These are phyloP conservation scores for Tragelaphus eurycerus DNA, from an alignment of 2,797 vertebrate genomes.

Conservation along the genomic window DNA sequence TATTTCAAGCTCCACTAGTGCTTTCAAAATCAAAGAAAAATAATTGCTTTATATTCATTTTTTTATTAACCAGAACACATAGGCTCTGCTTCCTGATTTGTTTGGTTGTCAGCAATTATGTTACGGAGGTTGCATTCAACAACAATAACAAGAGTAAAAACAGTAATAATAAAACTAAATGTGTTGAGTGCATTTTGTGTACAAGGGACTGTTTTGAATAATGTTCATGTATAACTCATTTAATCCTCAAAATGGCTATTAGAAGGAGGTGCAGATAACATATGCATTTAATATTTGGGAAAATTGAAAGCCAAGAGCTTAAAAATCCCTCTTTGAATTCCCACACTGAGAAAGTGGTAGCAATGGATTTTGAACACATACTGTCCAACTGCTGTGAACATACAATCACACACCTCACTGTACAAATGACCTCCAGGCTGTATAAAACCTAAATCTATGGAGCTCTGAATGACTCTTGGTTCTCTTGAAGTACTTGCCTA, in stretches of 20 bases:
- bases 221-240: neutral
- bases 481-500: neutral
- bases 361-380: neutral
- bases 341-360: neutral
- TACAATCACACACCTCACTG: neutral
- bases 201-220: neutral
- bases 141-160: neutral
- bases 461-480: neutral
- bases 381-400: neutral
- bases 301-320: neutral
- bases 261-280: neutral
- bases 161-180: neutral
- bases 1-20: constrained; percentile 8
- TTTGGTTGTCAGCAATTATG: neutral
- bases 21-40: constrained; percentile 50
- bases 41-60: neutral
- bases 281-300: neutral
- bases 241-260: neutral
- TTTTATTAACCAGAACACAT: neutral
- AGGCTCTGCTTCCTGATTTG: neutral
- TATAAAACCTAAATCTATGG: neutral
- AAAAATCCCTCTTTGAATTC: neutral
- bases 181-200: neutral
- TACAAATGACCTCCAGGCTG: neutral
- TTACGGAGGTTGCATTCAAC: neutral